These are phyloP conservation scores for Stegana nigrithorax DNA, from an alignment of 2,888 invertebrate genomes.

Conservation along the genomic window DNA sequence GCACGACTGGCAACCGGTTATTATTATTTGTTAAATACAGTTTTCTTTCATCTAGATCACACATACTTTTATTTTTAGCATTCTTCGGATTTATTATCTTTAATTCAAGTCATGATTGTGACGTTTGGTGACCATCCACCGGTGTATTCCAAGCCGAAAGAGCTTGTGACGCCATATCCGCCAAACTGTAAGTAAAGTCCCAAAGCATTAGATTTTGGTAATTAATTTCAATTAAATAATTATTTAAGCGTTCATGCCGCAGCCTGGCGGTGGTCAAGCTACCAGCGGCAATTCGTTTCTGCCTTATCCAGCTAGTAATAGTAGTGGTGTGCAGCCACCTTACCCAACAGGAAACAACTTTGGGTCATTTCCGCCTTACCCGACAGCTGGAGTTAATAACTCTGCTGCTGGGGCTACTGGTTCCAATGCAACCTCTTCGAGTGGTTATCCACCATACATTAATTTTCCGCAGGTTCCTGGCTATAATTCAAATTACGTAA, in stretches of 20 bases:
- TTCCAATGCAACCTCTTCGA: slow-evolving; percentile 22
- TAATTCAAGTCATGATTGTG: slow-evolving; percentile 91
- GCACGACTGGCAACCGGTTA: slow-evolving; percentile 89
- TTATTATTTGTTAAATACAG: slow-evolving; percentile 36
- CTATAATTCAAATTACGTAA: slow-evolving; percentile 62
- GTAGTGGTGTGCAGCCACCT: slow-evolving; percentile 62
- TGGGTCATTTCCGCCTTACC: slow-evolving; percentile 66
- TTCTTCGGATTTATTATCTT: slow-evolving; percentile 85
- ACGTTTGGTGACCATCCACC: slow-evolving; percentile 97
- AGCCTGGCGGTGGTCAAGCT: slow-evolving; percentile 54
- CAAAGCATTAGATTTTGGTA: not conserved
- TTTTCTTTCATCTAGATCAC: too few relatives aligned
- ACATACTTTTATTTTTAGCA: slow-evolving; percentile 65
- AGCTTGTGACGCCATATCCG: slow-evolving; percentile 71
- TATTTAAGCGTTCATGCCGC: slow-evolving; percentile 68
- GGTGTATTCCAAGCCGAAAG: slow-evolving; percentile 83
- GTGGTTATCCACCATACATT: slow-evolving; percentile 71
- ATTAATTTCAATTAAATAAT: not conserved
- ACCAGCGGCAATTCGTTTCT: slow-evolving; percentile 62
- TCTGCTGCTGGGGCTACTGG: slow-evolving; percentile 56
- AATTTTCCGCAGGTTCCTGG: slow-evolving; percentile 61
- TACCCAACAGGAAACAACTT: slow-evolving; percentile 65
- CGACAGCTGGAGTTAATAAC: slow-evolving; percentile 33
- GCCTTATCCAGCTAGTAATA: slow-evolving; percentile 71
- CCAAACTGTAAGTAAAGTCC: slow-evolving; percentile 45